Conservation (phyloP, 2,797 vertebrate genomes). For the Dendrocincla tyrannina region DNA sequence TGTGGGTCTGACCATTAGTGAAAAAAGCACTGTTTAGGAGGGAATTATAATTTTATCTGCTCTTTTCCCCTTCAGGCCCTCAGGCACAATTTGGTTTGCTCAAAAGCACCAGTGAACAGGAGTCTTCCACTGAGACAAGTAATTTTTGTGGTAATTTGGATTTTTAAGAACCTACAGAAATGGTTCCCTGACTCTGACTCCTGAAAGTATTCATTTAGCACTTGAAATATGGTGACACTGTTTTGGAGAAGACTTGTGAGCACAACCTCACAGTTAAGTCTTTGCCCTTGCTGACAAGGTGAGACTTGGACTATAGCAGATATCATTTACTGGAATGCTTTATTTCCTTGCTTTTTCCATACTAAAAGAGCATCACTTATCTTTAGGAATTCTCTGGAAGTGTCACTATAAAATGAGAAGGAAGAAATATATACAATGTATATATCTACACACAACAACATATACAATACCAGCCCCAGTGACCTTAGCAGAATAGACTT, state of each 20-base stretch:
- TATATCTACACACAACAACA: not conserved
- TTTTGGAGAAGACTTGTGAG: not conserved
- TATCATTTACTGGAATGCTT: not conserved
- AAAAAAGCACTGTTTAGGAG: not conserved
- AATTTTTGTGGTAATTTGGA: not conserved
- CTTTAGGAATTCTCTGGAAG: not conserved
- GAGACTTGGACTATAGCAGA: not conserved
- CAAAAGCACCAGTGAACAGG: slow-evolving; percentile 32
- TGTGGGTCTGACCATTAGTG: not conserved
- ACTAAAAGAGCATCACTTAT: not conserved
- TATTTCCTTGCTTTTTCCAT: not conserved
- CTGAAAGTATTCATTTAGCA: not conserved
- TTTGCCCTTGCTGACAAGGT: not conserved
- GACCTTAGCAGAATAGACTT: not conserved
- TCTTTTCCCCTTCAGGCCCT: not conserved
- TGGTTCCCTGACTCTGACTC: slow-evolving; percentile 15
- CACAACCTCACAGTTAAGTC: not conserved
- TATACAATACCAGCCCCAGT: not conserved
- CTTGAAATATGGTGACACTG: not conserved
- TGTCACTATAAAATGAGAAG: not conserved
- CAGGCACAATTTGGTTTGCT: slow-evolving; percentile 44
- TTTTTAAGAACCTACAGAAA: slow-evolving; percentile 51
- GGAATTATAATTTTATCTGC: not conserved
- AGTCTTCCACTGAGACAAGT: not conserved
- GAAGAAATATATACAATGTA: not conserved